phyloP scores from a whole-genome alignment of 1,140 invertebrate genomes.

The Teleopsis dalmanni region DNA sequence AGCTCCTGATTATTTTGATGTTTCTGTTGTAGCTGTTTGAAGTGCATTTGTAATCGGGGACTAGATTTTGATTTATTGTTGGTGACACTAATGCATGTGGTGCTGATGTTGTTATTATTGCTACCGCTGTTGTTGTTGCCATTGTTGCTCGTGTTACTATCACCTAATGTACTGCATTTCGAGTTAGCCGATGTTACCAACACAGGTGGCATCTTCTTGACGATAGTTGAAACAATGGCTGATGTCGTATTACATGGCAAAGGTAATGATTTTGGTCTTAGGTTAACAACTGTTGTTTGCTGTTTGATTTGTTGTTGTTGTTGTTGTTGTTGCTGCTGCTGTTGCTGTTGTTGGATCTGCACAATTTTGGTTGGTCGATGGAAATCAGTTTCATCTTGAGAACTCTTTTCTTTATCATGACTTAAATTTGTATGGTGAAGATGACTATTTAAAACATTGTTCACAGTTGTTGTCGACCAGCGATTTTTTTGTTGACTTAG shows the following conservation, averaged over 20 bases:
- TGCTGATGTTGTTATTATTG: constrained; percentile 13
- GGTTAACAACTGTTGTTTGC: constrained; percentile 15
- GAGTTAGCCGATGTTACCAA: constrained; percentile 18
- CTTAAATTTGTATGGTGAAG: constrained; percentile 19
- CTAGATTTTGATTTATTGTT: constrained; percentile 19
- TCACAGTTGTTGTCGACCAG: constrained; percentile 32
- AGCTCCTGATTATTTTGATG: constrained; percentile 24
- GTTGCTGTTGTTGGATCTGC: constrained; percentile 6
- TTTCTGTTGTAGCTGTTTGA: constrained; percentile 13
- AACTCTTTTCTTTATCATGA: constrained; percentile 14
- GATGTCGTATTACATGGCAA: constrained; percentile 38
- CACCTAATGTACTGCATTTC: no score
- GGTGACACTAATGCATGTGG: constrained; percentile 8
- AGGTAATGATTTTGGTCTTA: constrained; percentile 41
- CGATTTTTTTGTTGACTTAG: constrained; percentile 40
- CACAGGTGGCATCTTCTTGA: constrained; percentile 42
- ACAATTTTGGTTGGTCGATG: constrained; percentile 12
- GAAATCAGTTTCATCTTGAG: constrained; percentile 38
- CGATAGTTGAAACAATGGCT: constrained; percentile 43
- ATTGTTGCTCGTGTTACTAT: constrained; percentile 12
- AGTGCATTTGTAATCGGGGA: constrained; percentile 22
- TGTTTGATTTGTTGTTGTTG: constrained; percentile 10
- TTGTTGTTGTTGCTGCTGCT: constrained; percentile 15
- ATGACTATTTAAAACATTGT: constrained; percentile 39
- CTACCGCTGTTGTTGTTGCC: constrained; percentile 16